These are phyloP conservation scores for Schizopygopsis malacanthus DNA, from an alignment of 2,797 vertebrate genomes.

Conservation along the genomic window DNA sequence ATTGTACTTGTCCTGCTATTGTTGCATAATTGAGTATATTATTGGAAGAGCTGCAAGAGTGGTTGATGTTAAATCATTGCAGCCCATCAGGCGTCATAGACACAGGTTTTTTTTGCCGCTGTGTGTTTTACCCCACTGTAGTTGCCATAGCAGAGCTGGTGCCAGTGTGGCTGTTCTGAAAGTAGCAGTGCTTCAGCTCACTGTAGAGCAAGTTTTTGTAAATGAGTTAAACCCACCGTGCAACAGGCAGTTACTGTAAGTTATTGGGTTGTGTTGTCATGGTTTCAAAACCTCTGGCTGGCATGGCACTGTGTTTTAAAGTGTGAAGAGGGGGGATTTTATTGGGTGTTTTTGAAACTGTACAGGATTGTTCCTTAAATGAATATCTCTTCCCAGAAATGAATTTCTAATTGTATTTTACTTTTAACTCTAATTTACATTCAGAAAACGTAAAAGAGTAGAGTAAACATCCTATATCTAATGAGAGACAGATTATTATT, in stretches of 20 bases:
- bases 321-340: neutral
- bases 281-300: slow-evolving; percentile 34
- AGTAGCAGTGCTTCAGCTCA: slow-evolving; percentile 29
- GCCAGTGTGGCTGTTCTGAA: slow-evolving; percentile 48
- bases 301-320: neutral
- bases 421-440: neutral
- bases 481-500: neutral
- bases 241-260: slow-evolving; percentile 47
- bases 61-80: neutral
- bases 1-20: neutral
- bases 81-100: neutral
- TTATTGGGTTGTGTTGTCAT: slow-evolving; percentile 38
- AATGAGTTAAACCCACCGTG: slow-evolving; percentile 3
- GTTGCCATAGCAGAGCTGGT: slow-evolving; percentile 56
- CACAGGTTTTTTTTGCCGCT: slow-evolving; percentile 5
- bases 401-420: neutral
- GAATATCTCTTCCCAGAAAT: neutral
- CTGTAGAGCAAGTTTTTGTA: slow-evolving; percentile 42
- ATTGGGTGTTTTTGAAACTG: neutral
- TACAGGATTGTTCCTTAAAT: neutral
- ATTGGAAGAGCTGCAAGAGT: neutral
- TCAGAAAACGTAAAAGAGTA: neutral
- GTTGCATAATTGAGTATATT: neutral
- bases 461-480: neutral
- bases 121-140: slow-evolving; percentile 24